Conservation (phyloP, 2,888 invertebrate species). For the Cotesia congregata region DNA sequence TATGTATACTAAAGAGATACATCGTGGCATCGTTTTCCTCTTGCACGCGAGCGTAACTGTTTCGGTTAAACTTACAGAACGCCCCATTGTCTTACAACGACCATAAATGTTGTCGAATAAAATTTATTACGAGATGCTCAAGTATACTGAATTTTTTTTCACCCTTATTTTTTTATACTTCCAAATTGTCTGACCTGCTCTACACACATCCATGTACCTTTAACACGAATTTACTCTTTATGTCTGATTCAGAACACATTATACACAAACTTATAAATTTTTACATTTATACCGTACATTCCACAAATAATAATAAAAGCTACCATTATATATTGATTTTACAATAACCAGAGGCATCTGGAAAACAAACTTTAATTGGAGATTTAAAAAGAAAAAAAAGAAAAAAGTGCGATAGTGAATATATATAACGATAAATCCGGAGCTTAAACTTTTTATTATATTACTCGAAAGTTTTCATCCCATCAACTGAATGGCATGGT, state of each 20-base stretch:
- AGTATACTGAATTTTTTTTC: conserved; percentile 40
- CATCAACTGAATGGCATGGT: not conserved
- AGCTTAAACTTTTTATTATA: conserved; percentile 9
- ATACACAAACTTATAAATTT: not conserved
- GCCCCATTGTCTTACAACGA: conserved; percentile 64
- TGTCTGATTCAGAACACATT: not conserved
- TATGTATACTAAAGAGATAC: conserved; percentile 8
- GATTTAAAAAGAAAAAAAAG: not conserved
- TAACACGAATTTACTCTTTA: not conserved
- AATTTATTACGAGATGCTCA: conserved; percentile 50
- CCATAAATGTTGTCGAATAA: conserved; percentile 60
- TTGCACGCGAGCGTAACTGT: conserved; percentile 51
- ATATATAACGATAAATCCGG: not conserved
- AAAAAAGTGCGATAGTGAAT: not conserved
- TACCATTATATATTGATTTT: no score
- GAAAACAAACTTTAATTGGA: conserved; percentile 1
- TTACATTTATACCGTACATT: no score
- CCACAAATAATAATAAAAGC: no score
- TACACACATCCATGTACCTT: not conserved
- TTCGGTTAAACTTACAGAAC: conserved; percentile 58
- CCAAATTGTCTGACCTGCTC: not conserved
- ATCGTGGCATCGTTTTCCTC: conserved; percentile 29
- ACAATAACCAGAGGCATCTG: not conserved
- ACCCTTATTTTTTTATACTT: conserved; percentile 20
- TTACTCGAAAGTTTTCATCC: conserved; percentile 1